Evolutionary conservation across 1,140 invertebrate species (phyloP), one percentile per base, ranked within the genome.

Genomic region (Teleopsis dalmanni): DNA sequence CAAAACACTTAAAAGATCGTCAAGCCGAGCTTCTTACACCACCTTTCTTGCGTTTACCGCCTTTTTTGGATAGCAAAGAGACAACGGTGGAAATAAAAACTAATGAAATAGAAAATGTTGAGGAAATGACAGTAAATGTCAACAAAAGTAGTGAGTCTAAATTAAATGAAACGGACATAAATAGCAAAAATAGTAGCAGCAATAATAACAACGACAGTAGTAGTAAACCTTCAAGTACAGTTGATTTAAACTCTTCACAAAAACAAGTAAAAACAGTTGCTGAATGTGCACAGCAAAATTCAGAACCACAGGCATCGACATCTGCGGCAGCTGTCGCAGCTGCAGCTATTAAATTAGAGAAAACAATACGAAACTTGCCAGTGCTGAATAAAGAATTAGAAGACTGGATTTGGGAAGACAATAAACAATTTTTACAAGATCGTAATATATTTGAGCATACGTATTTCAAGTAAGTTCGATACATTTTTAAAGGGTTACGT

Each of bases 371-470:
- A 23, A 27, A 18, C 4, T 46, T 44, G 41, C 60, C 64, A 54
- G 49, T 60, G 54, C 71, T 91, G 1, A 87, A 81, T 45, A 85
- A 86, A 51, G 86, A 89, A 56, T 72, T 92, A 6, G 85, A 90
- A 65, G 83, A 87, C 58, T 93, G 88, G 88, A 92, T 96, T 48
- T 95, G 91, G 91, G 83, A 92, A 57, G 93, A 96, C 70, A 96
- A 95, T 62, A 91, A 88, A 80, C 87, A 92, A 60, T 96, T 95
- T 63, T 75, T 95, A 34, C 87, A 91, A 60, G 92, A 95, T 71
- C 92, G 92, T 68, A 95, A 93, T 71, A 91, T 96, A 57, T 95
- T 95, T 62, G 91, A 95, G 58, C 91, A 95, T 64, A 90, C 88
- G 0, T 95, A 95, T 63, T 95, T 92, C 71, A 87, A 87, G 86